A percentile compares a stretch with the other conserved stretches of the same genome.
Evolutionary conservation across 2,797 vertebrate species (phyloP).

Genomic region (Peromyscus eremicus): DNA sequence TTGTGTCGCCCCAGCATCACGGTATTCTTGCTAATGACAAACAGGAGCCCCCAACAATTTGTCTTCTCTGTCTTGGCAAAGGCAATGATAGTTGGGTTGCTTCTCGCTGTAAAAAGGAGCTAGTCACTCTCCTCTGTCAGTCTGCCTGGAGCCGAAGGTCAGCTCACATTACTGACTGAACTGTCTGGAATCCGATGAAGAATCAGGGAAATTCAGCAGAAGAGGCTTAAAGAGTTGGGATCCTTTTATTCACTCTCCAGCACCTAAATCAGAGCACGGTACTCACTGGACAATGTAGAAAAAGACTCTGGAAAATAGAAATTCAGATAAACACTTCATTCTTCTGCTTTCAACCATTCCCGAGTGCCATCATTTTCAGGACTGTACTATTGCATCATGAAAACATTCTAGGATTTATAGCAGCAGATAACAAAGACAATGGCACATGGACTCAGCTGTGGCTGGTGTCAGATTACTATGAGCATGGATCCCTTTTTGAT

Average conservation of each 20-base stretch:
- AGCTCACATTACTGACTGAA: constrained; percentile 26
- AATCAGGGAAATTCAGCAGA: neutral
- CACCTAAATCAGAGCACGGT: neutral
- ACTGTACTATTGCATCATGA: too few relatives aligned
- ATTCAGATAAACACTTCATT: neutral
- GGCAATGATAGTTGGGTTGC: constrained; percentile 76
- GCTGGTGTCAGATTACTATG: too few relatives aligned
- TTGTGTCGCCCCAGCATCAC: constrained; percentile 70
- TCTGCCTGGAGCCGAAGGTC: constrained; percentile 47
- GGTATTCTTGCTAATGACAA: constrained; percentile 80
- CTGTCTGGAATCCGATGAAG: neutral
- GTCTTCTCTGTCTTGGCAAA: constrained; percentile 75
- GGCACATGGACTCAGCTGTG: too few relatives aligned
- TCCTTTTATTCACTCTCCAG: neutral
- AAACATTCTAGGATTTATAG: too few relatives aligned
- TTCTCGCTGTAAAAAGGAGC: constrained; percentile 73
- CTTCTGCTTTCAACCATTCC: constrained; percentile 22
- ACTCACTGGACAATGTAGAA: neutral
- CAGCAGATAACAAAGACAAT: too few relatives aligned
- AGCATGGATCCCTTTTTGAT: too few relatives aligned
- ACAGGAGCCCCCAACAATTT: constrained; percentile 77
- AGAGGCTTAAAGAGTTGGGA: neutral
- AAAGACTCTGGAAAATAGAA: neutral
- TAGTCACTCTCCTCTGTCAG: constrained; percentile 61
- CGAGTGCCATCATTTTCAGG: neutral